phyloP scores from a whole-genome alignment of 2,797 vertebrate species.

The Taenioides sp. region DNA sequence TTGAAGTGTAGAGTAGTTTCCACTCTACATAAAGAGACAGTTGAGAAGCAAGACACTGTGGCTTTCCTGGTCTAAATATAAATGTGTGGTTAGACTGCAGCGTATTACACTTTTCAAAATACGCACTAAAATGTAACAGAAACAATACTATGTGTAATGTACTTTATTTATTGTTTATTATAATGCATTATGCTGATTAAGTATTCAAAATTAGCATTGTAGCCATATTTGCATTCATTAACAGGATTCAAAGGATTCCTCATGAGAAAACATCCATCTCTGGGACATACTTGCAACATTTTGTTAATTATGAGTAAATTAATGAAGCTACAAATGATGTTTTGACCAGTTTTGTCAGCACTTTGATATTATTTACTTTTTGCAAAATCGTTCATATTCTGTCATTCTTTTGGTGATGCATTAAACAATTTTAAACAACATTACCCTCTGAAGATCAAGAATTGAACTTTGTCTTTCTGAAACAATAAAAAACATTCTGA shows the following conservation, averaged over 20 bases:
- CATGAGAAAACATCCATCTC: slow-evolving; percentile 30
- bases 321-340: slow-evolving; percentile 39
- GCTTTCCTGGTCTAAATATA: slow-evolving; percentile 80
- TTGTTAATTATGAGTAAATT: slow-evolving; percentile 40
- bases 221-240: slow-evolving; percentile 14
- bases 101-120: slow-evolving; percentile 35
- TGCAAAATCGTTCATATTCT: slow-evolving; percentile 2
- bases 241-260: slow-evolving; percentile 22
- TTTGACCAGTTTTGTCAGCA: slow-evolving; percentile 38
- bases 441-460: not conserved
- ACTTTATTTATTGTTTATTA: not conserved
- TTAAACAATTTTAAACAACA: slow-evolving; percentile 9
- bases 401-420: slow-evolving; percentile 15
- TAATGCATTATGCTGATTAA: slow-evolving; percentile 3
- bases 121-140: slow-evolving; percentile 23
- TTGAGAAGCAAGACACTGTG: slow-evolving; percentile 69
- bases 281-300: slow-evolving; percentile 22
- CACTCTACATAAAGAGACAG: slow-evolving; percentile 59
- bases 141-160: not conserved
- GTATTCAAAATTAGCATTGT: slow-evolving; percentile 13
- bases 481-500: not conserved
- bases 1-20: slow-evolving; percentile 55
- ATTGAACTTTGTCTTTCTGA: not conserved
- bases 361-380: not conserved
- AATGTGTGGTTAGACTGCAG: slow-evolving; percentile 63